phyloP scores from a whole-genome alignment of 2,113 vertebrate species.

The Gnathonemus longibarbis region DNA sequence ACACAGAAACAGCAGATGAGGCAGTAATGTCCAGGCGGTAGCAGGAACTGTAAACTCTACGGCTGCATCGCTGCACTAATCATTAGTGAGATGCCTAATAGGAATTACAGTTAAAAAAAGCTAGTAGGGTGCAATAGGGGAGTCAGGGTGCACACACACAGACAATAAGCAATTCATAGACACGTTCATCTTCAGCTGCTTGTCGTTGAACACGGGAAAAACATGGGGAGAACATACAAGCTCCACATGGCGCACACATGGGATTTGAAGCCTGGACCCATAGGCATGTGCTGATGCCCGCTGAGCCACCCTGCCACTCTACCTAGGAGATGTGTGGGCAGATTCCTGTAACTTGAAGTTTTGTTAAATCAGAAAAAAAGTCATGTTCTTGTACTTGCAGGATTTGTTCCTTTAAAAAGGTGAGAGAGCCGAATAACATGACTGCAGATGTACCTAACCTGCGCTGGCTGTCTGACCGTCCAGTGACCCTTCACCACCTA shows the following conservation, averaged over 20 bases:
- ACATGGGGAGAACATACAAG: background rate
- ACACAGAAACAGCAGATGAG: background rate
- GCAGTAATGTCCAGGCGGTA: background rate
- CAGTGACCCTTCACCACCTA: background rate
- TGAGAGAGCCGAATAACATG: background rate
- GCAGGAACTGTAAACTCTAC: background rate
- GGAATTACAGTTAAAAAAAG: background rate
- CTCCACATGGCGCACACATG: background rate
- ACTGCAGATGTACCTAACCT: background rate
- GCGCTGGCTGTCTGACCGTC: background rate
- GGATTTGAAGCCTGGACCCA: background rate
- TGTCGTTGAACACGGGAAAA: background rate
- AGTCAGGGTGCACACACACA: background rate
- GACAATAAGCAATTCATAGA: background rate
- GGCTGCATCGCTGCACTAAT: background rate
- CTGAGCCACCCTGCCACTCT: background rate
- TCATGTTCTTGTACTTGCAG: background rate
- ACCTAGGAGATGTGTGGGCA: background rate
- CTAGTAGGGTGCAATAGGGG: background rate
- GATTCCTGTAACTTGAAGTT: background rate
- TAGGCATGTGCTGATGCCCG: background rate
- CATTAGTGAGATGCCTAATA: background rate
- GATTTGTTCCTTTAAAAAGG: background rate
- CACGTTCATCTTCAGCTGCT: background rate
- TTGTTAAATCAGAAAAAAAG: background rate